phyloP scores from a whole-genome alignment of 2,113 vertebrate species.

The Seriola rivoliana region DNA sequence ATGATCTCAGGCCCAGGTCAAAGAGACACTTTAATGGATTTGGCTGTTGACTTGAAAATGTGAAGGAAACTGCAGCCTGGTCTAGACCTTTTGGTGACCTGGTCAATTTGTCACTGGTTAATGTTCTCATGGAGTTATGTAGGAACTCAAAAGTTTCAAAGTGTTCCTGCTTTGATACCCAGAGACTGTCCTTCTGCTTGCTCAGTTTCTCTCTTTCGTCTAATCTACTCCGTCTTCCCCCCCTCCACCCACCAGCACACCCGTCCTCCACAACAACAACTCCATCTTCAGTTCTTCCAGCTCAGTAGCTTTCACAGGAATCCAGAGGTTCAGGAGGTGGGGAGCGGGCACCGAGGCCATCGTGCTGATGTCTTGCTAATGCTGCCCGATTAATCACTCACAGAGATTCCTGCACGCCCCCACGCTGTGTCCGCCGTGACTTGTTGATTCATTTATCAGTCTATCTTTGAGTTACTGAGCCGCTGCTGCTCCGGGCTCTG shows the following conservation, averaged over 20 bases:
- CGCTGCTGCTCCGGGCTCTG: constrained; percentile 9
- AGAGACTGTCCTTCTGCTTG: not conserved
- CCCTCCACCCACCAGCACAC: not conserved
- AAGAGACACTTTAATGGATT: not conserved
- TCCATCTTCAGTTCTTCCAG: constrained; percentile 38
- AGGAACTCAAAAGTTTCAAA: constrained; percentile 1
- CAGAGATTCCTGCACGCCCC: constrained; percentile 25
- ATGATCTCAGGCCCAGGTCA: not conserved
- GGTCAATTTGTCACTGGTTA: constrained; percentile 14
- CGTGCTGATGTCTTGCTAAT: constrained; percentile 12
- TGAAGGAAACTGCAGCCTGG: not conserved
- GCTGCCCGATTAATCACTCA: constrained; percentile 43
- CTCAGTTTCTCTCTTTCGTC: constrained; percentile 11
- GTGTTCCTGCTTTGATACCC: not conserved
- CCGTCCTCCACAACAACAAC: not conserved
- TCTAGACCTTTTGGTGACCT: not conserved
- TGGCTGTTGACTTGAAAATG: not conserved
- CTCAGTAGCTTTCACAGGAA: constrained; percentile 33
- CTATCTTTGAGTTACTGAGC: constrained; percentile 24
- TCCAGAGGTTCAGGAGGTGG: constrained; percentile 26
- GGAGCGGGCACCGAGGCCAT: not conserved
- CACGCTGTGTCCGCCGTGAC: constrained; percentile 6
- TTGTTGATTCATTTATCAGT: constrained; percentile 57
- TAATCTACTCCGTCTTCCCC: not conserved
- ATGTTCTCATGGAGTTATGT: not conserved